Percentiles rank a stretch among this genome's conserved stretches.
These are phyloP conservation scores for Rapana venosa DNA, from an alignment of 2,888 invertebrate genomes.

Conservation along the genomic window DNA sequence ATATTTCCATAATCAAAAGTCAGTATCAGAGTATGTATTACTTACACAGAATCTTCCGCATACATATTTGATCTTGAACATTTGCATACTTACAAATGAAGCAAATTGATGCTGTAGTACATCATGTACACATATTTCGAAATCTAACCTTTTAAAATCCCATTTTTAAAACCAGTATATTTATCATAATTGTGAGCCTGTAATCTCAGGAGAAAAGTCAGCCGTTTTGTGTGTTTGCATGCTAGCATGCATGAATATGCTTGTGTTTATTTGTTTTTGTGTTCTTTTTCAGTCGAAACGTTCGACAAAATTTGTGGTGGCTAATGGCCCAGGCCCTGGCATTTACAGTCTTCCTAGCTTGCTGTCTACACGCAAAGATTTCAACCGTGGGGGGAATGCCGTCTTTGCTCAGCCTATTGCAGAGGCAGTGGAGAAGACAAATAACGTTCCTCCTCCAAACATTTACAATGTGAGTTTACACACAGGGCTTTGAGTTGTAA, in stretches of 20 bases:
- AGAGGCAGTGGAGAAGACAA: conserved; percentile 57
- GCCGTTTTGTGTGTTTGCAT: not conserved
- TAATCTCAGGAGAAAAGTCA: too few relatives aligned
- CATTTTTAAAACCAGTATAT: too few relatives aligned
- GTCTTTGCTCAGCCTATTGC: conserved; percentile 76
- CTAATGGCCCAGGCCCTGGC: conserved; percentile 73
- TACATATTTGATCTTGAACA: too few relatives aligned
- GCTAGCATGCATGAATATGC: not conserved
- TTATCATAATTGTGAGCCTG: too few relatives aligned
- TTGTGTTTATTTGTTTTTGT: not conserved
- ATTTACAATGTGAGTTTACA: conserved; percentile 70
- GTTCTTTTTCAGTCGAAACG: conserved; percentile 66
- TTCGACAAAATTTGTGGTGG: conserved; percentile 58
- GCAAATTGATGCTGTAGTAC: too few relatives aligned
- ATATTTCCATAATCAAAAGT: too few relatives aligned
- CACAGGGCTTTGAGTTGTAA: too few relatives aligned
- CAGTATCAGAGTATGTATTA: too few relatives aligned
- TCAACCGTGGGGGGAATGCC: conserved; percentile 70
- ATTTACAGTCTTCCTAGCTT: conserved; percentile 68
- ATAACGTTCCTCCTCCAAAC: conserved; percentile 74
- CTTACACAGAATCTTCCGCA: too few relatives aligned
- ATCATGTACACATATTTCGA: too few relatives aligned
- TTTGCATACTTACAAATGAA: too few relatives aligned
- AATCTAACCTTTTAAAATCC: too few relatives aligned
- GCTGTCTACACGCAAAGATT: conserved; percentile 68